Percentiles rank a stretch among this genome's conserved stretches.
Evolutionary conservation across 1,140 invertebrate species (phyloP).

Genomic region (Drosophila funebris): DNA sequence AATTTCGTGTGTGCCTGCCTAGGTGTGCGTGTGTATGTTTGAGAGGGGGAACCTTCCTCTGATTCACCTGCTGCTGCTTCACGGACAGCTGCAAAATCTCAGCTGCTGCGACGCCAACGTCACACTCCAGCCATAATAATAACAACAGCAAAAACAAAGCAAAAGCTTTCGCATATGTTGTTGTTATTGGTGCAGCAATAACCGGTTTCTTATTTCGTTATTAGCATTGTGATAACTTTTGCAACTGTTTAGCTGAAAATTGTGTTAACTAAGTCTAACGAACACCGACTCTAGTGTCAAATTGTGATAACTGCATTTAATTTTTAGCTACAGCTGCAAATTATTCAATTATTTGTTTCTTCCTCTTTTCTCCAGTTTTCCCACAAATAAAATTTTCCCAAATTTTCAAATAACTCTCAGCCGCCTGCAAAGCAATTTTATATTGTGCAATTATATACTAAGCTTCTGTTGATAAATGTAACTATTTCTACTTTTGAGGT

Average conservation of each 20-base stretch:
- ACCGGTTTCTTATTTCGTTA: slow-evolving; percentile 46
- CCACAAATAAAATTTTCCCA: background rate
- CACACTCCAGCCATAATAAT: background rate
- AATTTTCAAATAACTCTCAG: too few species aligned
- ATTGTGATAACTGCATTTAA: slow-evolving; percentile 25
- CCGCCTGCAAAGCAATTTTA: too few species aligned
- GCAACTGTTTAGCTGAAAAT: slow-evolving; percentile 13
- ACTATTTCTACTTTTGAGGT: too few species aligned
- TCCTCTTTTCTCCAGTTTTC: background rate
- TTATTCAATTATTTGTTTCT: background rate
- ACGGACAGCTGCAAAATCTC: slow-evolving; percentile 44
- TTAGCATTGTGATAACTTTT: slow-evolving; percentile 36
- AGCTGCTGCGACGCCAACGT: slow-evolving; percentile 30
- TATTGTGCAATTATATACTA: too few species aligned
- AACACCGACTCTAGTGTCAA: slow-evolving; percentile 26
- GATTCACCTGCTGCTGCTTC: slow-evolving; percentile 45
- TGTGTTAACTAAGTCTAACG: slow-evolving; percentile 27
- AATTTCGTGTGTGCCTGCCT: background rate
- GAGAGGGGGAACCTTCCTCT: slow-evolving; percentile 2
- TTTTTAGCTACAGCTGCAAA: slow-evolving; percentile 14
- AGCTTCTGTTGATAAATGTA: too few species aligned
- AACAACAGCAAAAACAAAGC: slow-evolving; percentile 11
- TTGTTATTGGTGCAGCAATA: slow-evolving; percentile 29
- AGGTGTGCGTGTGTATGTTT: background rate
- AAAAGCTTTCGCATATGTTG: slow-evolving; percentile 22